Base-by-base conservation (phyloP, 2,113 vertebrate species). In the Siniperca knerii region DNA sequence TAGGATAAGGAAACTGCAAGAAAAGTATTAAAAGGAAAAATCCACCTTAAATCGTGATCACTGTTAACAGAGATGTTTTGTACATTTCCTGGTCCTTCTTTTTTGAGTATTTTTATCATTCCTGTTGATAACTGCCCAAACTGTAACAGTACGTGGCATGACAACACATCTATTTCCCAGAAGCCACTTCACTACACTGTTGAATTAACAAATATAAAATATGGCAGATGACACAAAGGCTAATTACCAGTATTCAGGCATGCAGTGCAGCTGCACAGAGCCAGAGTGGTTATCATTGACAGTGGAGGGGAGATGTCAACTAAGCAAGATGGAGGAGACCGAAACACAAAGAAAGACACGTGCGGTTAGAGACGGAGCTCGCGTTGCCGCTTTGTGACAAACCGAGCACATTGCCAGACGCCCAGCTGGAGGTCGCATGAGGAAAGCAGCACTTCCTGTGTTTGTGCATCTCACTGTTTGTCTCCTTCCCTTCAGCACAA, bases 391-490 rank as follows among this genome's bases (percentile, higher is more conserved):
- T 52, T 82, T 86, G 61, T 64, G 87, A 87, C 72, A 29, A 83
- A 77, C 29, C 0, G 3, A 50, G 18, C 50, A 50, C 35, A 73
- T 52, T 29, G 86, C 84, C 77, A 84, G 77, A 79, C 75, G 33
- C 75, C 33, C 12, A 42, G 66, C 54, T 13, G 21, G 73, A 77
- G 66, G 50, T 58, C 3, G 37, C 35, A 6, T 37, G 37, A 83
- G 67, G 78, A 74, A 81, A 84, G 66, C 78, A 10, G 79, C 83
- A 50, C 91, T 90, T 93, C 88, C 90, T 93, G 84, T 69, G 84
- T 90, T 92, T 88, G 80, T 87, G 76, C 68, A 68, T 87, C 68
- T 83, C 71, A 9, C 44, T 8, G 65, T 87, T 89, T 81, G 72
- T 29, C 29, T 29, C 74, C 67, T 87, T 85, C 44, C 67, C 75